Conservation (phyloP, 1,140 invertebrate species). For the Capitella teleta region DNA sequence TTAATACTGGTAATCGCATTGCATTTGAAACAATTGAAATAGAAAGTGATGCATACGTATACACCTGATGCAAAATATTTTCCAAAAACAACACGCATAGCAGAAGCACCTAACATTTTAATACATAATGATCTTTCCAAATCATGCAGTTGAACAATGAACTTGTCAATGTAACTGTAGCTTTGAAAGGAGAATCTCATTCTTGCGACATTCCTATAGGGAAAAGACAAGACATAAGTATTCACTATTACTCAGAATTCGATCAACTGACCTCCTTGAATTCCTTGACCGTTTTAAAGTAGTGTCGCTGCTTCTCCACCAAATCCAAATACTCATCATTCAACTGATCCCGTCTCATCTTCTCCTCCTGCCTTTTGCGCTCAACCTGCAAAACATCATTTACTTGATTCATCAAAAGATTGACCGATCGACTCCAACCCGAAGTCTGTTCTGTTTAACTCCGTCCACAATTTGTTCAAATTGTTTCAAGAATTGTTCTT, state of each 20-base stretch:
- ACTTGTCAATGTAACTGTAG: not conserved
- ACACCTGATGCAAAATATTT: too few relatives aligned
- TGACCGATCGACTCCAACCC: slow-evolving; percentile 44
- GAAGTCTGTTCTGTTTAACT: slow-evolving; percentile 66
- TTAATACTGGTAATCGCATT: too few relatives aligned
- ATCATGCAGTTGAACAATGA: too few relatives aligned
- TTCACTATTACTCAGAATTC: not conserved
- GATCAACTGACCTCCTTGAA: slow-evolving; percentile 43
- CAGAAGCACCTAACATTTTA: too few relatives aligned
- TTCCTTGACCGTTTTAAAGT: slow-evolving; percentile 71
- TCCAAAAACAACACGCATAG: too few relatives aligned
- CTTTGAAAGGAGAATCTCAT: slow-evolving; percentile 25
- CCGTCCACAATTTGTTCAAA: slow-evolving; percentile 76
- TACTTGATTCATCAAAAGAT: not conserved
- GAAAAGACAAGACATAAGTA: slow-evolving; percentile 9
- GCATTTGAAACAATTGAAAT: too few relatives aligned
- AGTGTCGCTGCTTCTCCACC: slow-evolving; percentile 69
- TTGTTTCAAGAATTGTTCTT: slow-evolving; percentile 77
- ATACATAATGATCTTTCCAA: too few relatives aligned
- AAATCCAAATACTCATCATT: slow-evolving; percentile 58
- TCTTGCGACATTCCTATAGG: slow-evolving; percentile 31
- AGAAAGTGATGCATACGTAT: too few relatives aligned
- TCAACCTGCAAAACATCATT: slow-evolving; percentile 26
- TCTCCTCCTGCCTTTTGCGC: slow-evolving; percentile 51
- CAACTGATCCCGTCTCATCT: slow-evolving; percentile 57